Percentiles rank a stretch among this genome's conserved stretches.
These are phyloP conservation scores for Herpailurus yagouaroundi DNA, from an alignment of 2,113 vertebrate genomes.

Conservation along the genomic window DNA sequence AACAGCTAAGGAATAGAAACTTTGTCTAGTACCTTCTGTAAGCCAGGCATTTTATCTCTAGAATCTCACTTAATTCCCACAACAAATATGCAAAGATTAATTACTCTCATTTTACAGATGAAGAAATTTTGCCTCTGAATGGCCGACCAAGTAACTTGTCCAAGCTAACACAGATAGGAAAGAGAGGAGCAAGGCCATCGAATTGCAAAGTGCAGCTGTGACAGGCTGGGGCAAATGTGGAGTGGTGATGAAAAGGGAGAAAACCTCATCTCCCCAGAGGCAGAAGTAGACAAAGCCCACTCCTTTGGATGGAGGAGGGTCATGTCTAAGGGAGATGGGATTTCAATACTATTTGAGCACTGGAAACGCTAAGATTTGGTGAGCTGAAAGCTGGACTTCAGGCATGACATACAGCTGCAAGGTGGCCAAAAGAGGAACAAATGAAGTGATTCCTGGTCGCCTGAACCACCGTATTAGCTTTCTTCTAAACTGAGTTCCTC, in stretches of 20 bases:
- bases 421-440: not conserved
- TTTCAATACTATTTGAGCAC: not conserved
- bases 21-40: not conserved
- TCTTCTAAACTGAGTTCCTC: not conserved
- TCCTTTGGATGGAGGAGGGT: not conserved
- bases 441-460: not conserved
- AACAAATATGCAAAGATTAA: not conserved
- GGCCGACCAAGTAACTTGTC: not conserved
- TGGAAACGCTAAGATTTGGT: not conserved
- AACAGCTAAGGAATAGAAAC: not conserved
- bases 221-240: not conserved
- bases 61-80: not conserved
- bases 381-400: not conserved
- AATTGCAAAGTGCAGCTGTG: not conserved
- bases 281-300: constrained; percentile 15
- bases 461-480: not conserved
- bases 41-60: not conserved
- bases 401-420: not conserved
- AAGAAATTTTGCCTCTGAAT: not conserved
- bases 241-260: not conserved
- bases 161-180: not conserved
- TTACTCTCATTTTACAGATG: not conserved
- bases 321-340: not conserved
- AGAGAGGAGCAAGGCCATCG: not conserved
- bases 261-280: not conserved